A percentile compares a stretch with the other conserved stretches of the same genome.
Conservation (phyloP, 2,113 vertebrate species). For the Cyanoramphus novaezelandiae region DNA sequence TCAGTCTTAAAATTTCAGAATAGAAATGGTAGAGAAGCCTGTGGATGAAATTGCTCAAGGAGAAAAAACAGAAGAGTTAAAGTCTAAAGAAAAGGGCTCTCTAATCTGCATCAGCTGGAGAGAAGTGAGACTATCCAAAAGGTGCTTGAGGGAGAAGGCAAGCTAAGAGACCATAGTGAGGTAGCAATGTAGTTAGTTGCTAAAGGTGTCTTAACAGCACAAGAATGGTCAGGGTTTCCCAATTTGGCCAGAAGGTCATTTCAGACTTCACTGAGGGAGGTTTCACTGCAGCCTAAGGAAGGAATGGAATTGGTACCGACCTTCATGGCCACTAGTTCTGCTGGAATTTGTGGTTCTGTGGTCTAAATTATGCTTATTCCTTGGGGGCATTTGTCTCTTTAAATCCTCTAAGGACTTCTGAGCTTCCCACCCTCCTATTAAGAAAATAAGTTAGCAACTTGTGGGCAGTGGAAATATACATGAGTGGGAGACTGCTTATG, state of each 20-base stretch:
- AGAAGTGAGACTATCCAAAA: background rate
- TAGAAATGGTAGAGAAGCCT: background rate
- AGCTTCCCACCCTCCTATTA: background rate
- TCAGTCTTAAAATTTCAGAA: background rate
- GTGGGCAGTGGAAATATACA: rapidly evolving
- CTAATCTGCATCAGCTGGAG: background rate
- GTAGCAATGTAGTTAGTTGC: background rate
- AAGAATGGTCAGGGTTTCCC: background rate
- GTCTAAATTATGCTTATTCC: background rate
- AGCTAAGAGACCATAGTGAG: background rate
- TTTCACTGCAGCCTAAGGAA: background rate
- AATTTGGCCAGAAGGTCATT: background rate
- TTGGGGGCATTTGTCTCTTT: background rate
- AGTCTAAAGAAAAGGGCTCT: background rate
- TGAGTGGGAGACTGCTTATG: rapidly evolving
- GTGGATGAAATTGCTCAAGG: background rate
- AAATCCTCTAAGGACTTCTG: background rate
- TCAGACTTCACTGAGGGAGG: rapidly evolving
- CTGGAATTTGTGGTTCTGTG: background rate
- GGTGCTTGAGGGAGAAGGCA: background rate
- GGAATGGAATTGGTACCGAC: rapidly evolving
- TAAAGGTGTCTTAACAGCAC: background rate
- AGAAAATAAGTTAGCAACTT: background rate
- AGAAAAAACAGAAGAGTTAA: background rate
- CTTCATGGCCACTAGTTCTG: rapidly evolving